These are phyloP conservation scores for Rhea pennata DNA, from an alignment of 2,113 vertebrate genomes.

Conservation along the genomic window DNA sequence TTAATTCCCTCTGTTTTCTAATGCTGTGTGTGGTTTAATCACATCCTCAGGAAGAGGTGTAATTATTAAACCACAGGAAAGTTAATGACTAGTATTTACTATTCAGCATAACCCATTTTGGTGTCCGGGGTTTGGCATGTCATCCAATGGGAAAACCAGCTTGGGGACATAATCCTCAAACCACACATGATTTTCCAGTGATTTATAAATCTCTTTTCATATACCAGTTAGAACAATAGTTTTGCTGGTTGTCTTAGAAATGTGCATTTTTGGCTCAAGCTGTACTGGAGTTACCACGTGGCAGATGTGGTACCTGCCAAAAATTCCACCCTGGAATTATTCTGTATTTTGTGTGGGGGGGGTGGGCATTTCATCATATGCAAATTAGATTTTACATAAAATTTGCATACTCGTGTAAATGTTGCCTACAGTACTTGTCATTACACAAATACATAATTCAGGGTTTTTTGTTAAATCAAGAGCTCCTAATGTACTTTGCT, in stretches of 20 bases:
- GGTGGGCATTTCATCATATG: background rate
- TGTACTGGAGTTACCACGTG: background rate
- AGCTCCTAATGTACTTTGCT: conserved; percentile 23
- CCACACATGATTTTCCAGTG: conserved; percentile 60
- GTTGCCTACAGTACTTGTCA: conserved; percentile 34
- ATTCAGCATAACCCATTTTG: conserved; percentile 61
- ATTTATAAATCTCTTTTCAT: conserved; percentile 25
- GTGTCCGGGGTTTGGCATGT: conserved; percentile 73
- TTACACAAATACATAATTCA: conserved; percentile 60
- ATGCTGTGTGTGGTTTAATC: conserved; percentile 75
- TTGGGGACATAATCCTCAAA: conserved; percentile 51
- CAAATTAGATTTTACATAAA: conserved; percentile 36
- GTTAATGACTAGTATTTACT: conserved; percentile 75
- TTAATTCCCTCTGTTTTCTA: conserved; percentile 68
- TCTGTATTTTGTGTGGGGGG: background rate
- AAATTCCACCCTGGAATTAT: conserved; percentile 10
- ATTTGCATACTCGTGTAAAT: conserved; percentile 45
- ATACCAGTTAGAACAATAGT: conserved; percentile 36
- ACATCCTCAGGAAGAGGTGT: conserved; percentile 72
- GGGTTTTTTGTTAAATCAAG: conserved; percentile 48
- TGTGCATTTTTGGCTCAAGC: background rate
- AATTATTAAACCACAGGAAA: conserved; percentile 80
- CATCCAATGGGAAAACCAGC: conserved; percentile 61
- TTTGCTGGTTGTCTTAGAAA: conserved; percentile 32
- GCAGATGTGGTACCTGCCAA: background rate